These are phyloP conservation scores for Wiebesia pumilae DNA, from an alignment of 1,140 invertebrate genomes.

Conservation along the genomic window DNA sequence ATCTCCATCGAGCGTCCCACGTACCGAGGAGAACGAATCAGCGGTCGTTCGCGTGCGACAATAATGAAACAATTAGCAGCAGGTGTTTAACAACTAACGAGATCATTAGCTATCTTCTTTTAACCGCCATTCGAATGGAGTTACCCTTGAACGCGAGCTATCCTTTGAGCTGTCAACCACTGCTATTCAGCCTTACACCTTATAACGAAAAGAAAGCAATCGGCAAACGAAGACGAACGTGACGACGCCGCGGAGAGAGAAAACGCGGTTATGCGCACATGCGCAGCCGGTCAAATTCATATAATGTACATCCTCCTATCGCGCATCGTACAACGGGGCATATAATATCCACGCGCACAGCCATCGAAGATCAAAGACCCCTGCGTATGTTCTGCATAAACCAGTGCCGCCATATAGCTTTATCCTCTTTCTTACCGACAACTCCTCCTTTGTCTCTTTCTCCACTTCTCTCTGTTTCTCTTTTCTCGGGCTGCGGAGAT, in stretches of 20 bases:
- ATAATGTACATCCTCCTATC: slow-evolving; percentile 1
- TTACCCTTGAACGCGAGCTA: background rate
- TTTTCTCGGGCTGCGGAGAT: slow-evolving; percentile 50
- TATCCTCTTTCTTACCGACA: slow-evolving; percentile 46
- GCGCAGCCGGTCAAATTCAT: slow-evolving; percentile 6
- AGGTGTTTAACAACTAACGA: slow-evolving; percentile 2
- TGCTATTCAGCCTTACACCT: slow-evolving; percentile 8
- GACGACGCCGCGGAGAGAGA: background rate
- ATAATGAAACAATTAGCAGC: slow-evolving; percentile 1
- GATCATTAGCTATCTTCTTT: background rate
- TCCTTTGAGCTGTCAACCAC: slow-evolving; percentile 9
- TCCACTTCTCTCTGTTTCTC: slow-evolving; percentile 24
- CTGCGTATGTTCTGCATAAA: slow-evolving; percentile 23
- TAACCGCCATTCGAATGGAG: background rate
- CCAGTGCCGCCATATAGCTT: slow-evolving; percentile 33
- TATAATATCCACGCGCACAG: slow-evolving; percentile 6
- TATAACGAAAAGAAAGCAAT: slow-evolving; percentile 20
- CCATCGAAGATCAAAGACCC: slow-evolving; percentile 21
- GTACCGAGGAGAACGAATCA: background rate
- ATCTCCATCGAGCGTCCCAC: background rate
- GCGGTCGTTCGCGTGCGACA: background rate
- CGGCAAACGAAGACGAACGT: background rate
- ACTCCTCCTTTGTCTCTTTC: slow-evolving; percentile 37
- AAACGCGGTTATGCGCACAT: background rate
- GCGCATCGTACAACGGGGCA: background rate